Base-by-base conservation (phyloP, 2,888 invertebrate genomes). In the Leptopilina syphax region DNA sequence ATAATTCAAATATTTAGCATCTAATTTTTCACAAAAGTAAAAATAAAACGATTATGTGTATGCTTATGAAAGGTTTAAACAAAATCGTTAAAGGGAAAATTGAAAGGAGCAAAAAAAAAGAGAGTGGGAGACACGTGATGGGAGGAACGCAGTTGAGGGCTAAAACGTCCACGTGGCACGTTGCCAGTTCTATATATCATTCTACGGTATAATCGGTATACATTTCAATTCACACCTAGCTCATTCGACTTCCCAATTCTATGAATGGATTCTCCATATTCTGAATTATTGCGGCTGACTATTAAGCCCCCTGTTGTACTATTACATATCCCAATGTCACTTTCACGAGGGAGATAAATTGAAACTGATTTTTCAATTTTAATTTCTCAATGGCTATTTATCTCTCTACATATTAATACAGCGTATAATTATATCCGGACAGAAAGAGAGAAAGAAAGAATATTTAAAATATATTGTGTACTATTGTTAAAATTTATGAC, bases 151-250 rank as follows among this genome's bases (percentile, higher is more conserved):
- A 57, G 47, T 76, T 41, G 77, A 68, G 76, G 65, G 77, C 54
- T 65, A 76, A 73, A 50, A 78, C 85, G 88, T 86, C 86, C 88
- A 83, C 85, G 86, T 90, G 90, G 90, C 89, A 82, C 85, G 67
- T 79, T 86, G 88, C 90, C 90, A 89, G 84, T 82, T 83, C 82
- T 88, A 87, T 89, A 86, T 85, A 89, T 89, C 89, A 89, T 86
- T 85, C 79, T 84, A 85, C 86, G 89, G 87, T 88, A 88, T 89
- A 89, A 90, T 89, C 89, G 87, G 88, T 87, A 87, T 84, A 85
- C 85, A 88, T 88, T 63, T 63, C 63, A 63, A 63, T 63, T 88
- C 88, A 84, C 87, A 85, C 86, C 85, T 84, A 84, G 83, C 88
- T 86, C 86, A 83, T 88, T 86, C 84, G 84, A 83, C 85, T 86